Evolutionary conservation across 2,797 vertebrate genomes (phyloP).

Genomic region (Odontamblyopus lacepedii): DNA sequence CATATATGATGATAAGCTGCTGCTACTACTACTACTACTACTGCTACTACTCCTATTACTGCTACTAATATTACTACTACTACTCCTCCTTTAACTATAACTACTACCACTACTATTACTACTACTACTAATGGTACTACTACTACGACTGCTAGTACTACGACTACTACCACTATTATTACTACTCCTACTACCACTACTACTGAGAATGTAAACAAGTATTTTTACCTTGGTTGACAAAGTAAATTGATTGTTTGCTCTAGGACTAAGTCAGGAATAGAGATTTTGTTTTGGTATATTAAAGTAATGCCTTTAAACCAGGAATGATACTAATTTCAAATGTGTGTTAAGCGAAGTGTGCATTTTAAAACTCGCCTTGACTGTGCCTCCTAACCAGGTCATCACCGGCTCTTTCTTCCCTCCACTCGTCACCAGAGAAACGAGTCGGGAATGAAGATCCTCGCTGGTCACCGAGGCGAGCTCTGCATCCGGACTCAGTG

Average conservation of each 20-base stretch:
- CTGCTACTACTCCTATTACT: neutral
- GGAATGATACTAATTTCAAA: neutral
- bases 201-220: neutral
- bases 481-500: conserved; percentile 53
- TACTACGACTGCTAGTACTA: no score
- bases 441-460: conserved; percentile 64
- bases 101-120: neutral
- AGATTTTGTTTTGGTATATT: neutral
- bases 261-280: neutral
- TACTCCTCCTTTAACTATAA: neutral
- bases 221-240: neutral
- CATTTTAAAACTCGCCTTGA: conserved; percentile 56
- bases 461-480: conserved; percentile 65
- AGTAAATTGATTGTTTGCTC: neutral
- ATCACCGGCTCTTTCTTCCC: conserved; percentile 48
- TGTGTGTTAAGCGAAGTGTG: neutral
- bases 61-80: neutral
- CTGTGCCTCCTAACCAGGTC: conserved; percentile 73
- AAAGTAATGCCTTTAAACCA: neutral
- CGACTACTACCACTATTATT: neutral
- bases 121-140: no score
- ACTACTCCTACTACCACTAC: neutral
- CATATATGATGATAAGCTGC: no score
- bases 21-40: neutral
- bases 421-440: conserved; percentile 65